Percentiles rank a stretch among this genome's conserved stretches.
phyloP scores from a whole-genome alignment of 2,797 vertebrate species.

The Hippopotamyrus pictus region DNA sequence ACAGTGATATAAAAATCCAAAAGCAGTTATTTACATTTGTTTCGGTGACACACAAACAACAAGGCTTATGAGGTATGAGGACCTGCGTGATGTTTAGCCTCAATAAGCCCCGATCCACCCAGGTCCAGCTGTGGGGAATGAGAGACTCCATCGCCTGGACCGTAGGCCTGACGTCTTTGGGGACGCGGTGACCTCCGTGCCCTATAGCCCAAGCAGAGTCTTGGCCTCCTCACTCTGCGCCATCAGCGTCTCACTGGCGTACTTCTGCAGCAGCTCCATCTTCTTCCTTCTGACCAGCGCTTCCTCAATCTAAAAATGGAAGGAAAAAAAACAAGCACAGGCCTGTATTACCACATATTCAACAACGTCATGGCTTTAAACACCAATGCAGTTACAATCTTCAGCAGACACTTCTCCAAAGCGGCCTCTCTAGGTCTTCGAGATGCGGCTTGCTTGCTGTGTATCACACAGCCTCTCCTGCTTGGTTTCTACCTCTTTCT shows the following conservation, averaged over 20 bases:
- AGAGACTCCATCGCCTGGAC: not conserved
- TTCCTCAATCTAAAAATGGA: slow-evolving; percentile 76
- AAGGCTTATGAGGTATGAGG: not conserved
- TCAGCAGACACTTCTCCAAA: not conserved
- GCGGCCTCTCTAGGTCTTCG: not conserved
- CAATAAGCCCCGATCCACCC: not conserved
- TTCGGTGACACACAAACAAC: not conserved
- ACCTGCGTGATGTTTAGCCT: not conserved
- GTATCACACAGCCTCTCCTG: not conserved
- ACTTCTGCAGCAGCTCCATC: slow-evolving; percentile 92
- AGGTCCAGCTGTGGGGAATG: not conserved
- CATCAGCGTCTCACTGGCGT: slow-evolving; percentile 86
- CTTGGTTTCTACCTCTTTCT: slow-evolving; percentile 77
- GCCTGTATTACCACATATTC: not conserved
- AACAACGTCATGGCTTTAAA: not conserved
- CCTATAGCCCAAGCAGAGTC: slow-evolving; percentile 76
- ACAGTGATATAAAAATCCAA: slow-evolving; percentile 30
- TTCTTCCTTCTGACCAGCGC: slow-evolving; percentile 90
- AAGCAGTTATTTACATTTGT: slow-evolving; percentile 41
- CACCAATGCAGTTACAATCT: not conserved
- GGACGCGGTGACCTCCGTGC: not conserved
- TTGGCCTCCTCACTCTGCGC: slow-evolving; percentile 88
- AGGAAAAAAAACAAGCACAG: not conserved
- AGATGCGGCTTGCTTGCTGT: not conserved
- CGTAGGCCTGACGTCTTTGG: not conserved